phyloP scores from a whole-genome alignment of 35 echinoderm and acorn worm species.

The Apostichopus californicus region DNA sequence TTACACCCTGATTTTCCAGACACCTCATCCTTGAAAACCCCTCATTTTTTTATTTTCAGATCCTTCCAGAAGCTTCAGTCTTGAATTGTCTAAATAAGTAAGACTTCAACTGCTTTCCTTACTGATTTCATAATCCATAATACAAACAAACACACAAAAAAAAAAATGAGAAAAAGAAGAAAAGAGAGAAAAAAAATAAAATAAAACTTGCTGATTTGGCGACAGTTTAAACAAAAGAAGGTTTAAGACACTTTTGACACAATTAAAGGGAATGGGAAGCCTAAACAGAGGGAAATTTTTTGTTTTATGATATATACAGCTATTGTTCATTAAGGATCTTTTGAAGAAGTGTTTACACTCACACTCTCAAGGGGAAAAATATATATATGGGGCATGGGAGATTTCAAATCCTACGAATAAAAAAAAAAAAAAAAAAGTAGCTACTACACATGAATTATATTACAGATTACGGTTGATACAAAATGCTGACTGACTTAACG shows the following conservation, averaged over 20 bases:
- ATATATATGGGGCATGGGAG: too few relatives aligned
- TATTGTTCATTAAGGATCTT: too few relatives aligned
- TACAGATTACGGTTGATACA: not conserved
- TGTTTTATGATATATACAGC: too few relatives aligned
- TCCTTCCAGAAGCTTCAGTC: too few relatives aligned
- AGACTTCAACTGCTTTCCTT: too few relatives aligned
- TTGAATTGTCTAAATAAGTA: too few relatives aligned
- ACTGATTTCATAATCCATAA: not conserved
- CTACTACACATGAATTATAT: not conserved
- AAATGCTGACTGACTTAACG: not conserved
- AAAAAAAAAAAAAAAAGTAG: not conserved
- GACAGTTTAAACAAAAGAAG: not conserved
- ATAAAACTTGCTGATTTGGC: not conserved
- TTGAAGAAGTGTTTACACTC: too few relatives aligned
- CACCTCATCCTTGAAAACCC: too few relatives aligned
- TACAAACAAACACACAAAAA: not conserved
- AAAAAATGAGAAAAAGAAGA: not conserved
- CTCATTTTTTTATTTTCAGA: too few relatives aligned
- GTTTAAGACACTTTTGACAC: not conserved
- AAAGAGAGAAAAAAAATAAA: not conserved
- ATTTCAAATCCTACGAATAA: not conserved
- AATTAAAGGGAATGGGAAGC: not conserved
- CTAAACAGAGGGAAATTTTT: too few relatives aligned
- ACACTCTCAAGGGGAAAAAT: too few relatives aligned
- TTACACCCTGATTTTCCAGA: too few relatives aligned